Conservation (phyloP, 2,888 invertebrate species). For the Tineola bisselliella region DNA sequence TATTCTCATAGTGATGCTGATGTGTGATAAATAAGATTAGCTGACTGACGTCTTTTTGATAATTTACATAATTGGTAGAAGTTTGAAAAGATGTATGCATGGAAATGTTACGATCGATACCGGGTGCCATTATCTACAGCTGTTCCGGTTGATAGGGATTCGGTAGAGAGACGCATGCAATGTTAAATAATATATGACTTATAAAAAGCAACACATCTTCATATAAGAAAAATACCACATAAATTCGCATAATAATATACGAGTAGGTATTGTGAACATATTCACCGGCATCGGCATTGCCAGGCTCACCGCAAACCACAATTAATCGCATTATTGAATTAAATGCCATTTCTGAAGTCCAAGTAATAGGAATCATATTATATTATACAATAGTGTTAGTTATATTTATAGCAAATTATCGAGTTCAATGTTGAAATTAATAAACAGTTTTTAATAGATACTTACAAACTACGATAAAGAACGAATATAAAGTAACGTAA, state of each 20-base stretch:
- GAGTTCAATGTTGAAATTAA: too few relatives aligned
- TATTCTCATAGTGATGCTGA: neutral
- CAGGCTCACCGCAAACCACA: neutral
- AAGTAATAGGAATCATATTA: too few relatives aligned
- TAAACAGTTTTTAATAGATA: too few relatives aligned
- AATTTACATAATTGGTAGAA: neutral
- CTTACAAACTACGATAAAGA: too few relatives aligned
- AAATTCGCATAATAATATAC: too few relatives aligned
- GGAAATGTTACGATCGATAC: neutral
- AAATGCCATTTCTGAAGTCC: neutral
- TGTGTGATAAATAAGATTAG: neutral
- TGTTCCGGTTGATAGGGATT: slow-evolving; percentile 9
- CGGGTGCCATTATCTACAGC: slow-evolving; percentile 3
- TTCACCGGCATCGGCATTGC: neutral
- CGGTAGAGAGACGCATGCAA: neutral
- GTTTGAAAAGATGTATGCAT: neutral
- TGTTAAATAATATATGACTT: neutral
- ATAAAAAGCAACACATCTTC: neutral
- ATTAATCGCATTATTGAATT: neutral
- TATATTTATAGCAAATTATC: too few relatives aligned
- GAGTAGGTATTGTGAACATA: neutral
- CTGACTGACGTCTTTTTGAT: neutral
- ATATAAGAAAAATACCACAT: neutral
- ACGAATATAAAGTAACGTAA: neutral
- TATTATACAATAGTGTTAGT: too few relatives aligned